phyloP scores from a whole-genome alignment of 2,113 vertebrate genomes.

The Blennius ocellaris region DNA sequence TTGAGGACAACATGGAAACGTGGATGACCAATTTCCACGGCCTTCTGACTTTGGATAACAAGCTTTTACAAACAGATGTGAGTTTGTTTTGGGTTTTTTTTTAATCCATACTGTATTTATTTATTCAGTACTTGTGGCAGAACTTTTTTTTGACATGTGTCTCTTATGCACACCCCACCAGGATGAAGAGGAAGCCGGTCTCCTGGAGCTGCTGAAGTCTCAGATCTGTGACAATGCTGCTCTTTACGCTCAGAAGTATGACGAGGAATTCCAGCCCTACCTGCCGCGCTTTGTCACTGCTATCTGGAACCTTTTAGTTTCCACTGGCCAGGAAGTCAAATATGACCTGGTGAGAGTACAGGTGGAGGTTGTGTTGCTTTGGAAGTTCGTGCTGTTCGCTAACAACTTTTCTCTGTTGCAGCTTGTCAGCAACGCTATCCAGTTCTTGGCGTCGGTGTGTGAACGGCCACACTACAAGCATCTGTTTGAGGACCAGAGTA shows the following conservation, averaged over 20 bases:
- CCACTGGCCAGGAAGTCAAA: slow-evolving; percentile 97
- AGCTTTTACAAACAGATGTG: slow-evolving; percentile 97
- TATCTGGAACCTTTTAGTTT: slow-evolving; percentile 98
- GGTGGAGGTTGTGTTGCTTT: background rate
- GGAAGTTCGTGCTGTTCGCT: background rate
- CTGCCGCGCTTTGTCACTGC: slow-evolving; percentile 96
- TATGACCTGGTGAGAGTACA: slow-evolving; percentile 93
- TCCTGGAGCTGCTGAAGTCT: slow-evolving; percentile 96
- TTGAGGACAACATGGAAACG: slow-evolving; percentile 99
- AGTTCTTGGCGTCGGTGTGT: slow-evolving; percentile 97
- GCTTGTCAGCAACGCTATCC: slow-evolving; percentile 98
- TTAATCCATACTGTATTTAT: too few relatives aligned
- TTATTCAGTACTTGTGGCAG: too few relatives aligned
- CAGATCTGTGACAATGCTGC: slow-evolving; percentile 99
- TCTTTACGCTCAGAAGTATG: slow-evolving; percentile 98
- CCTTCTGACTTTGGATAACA: slow-evolving; percentile 96
- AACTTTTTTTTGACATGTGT: too few relatives aligned
- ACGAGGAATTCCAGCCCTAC: slow-evolving; percentile 97
- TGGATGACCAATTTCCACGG: slow-evolving; percentile 99
- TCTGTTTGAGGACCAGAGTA: slow-evolving; percentile 98
- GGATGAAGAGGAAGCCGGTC: slow-evolving; percentile 97
- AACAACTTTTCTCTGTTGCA: slow-evolving; percentile 64
- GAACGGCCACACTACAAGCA: slow-evolving; percentile 98
- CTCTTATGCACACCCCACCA: too few relatives aligned
- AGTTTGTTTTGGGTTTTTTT: slow-evolving; percentile 70